These are phyloP conservation scores for Osmerus mordax DNA, from an alignment of 2,113 vertebrate genomes.

Conservation along the genomic window DNA sequence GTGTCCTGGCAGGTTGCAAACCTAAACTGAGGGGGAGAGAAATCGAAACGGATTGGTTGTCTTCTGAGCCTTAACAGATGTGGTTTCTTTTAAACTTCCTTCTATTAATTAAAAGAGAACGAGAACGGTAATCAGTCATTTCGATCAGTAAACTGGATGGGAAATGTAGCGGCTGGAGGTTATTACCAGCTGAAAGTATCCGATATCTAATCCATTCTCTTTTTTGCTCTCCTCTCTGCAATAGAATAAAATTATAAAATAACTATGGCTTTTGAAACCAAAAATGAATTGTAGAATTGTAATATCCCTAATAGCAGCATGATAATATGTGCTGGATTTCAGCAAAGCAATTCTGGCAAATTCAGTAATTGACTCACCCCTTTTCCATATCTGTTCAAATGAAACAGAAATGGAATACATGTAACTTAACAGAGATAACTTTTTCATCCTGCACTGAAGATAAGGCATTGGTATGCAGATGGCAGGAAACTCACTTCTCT, in stretches of 20 bases:
- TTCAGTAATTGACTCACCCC: conserved; percentile 42
- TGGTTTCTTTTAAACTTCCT: not conserved
- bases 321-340: not conserved
- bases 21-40: conserved; percentile 55
- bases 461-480: not conserved
- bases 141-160: not conserved
- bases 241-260: conserved; percentile 28
- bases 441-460: not conserved
- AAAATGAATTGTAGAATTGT: not conserved
- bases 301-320: not conserved
- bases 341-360: not conserved
- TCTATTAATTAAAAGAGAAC: not conserved
- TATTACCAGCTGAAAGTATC: conserved; percentile 76
- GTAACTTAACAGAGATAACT: not conserved
- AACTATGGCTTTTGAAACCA: not conserved
- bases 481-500: conserved; percentile 21
- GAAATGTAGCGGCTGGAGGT: not conserved
- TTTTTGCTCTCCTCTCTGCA: conserved; percentile 55
- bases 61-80: not conserved
- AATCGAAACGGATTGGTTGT: not conserved
- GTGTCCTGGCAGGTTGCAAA: conserved; percentile 67
- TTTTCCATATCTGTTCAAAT: conserved; percentile 26
- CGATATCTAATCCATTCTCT: conserved; percentile 55
- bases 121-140: not conserved
- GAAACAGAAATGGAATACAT: not conserved